Conservation (phyloP, 2,797 vertebrate species). For the Iguana delicatissima region DNA sequence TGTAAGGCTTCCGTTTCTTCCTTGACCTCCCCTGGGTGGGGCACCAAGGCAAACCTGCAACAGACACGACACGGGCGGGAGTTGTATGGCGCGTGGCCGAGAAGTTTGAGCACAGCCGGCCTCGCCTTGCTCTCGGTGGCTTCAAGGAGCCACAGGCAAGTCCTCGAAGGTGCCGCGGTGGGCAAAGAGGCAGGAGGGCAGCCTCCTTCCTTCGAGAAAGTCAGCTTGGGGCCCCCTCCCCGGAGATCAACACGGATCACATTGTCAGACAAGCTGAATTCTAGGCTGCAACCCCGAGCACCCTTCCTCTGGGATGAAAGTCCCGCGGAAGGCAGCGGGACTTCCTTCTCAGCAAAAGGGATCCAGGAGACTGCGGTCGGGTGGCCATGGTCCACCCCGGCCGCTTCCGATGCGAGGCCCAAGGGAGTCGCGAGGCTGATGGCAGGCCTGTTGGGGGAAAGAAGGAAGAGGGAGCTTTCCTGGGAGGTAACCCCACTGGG, state of each 20-base stretch:
- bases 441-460: neutral
- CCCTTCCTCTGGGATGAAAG: too few species aligned
- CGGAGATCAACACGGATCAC: neutral
- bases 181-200: too few species aligned
- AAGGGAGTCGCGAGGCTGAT: too few species aligned
- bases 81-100: neutral
- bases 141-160: too few species aligned
- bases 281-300: neutral
- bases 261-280: neutral
- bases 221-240: too few species aligned
- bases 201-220: neutral
- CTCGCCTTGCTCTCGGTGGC: neutral
- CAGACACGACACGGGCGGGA: constrained; percentile 64
- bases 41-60: constrained; percentile 91
- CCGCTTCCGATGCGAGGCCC: too few species aligned
- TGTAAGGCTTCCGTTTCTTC: constrained; percentile 96
- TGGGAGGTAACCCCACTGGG: too few species aligned
- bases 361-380: too few species aligned
- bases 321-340: neutral
- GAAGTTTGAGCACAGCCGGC: neutral
- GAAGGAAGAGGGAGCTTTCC: neutral
- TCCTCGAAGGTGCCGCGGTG: neutral
- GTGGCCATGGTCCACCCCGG: neutral
- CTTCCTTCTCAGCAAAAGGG: neutral
- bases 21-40: constrained; percentile 88